Percentiles rank a stretch among this genome's conserved stretches.
Evolutionary conservation across 2,113 vertebrate species (phyloP).

Genomic region (Gymnarchus niloticus): DNA sequence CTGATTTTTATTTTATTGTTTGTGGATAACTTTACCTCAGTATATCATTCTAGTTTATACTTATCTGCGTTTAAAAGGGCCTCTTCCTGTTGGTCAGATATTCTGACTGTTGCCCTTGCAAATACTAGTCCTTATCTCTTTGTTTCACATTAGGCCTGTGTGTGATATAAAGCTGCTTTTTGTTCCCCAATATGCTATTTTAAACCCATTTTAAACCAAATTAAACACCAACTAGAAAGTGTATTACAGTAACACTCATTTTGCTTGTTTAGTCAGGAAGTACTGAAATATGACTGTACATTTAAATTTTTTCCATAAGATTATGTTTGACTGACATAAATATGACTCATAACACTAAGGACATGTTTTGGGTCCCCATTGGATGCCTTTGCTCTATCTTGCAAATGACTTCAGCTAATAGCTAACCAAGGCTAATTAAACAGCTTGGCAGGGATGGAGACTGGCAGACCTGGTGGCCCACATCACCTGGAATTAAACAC

Average conservation of each 20-base stretch:
- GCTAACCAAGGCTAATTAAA: background rate
- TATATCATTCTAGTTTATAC: background rate
- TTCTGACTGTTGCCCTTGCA: too few species aligned
- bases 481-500: background rate
- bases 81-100: background rate
- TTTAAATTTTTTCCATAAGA: background rate
- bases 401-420: background rate
- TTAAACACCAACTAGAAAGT: background rate
- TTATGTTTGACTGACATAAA: background rate
- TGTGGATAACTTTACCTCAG: background rate
- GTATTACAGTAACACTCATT: background rate
- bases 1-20: too few species aligned
- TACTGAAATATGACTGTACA: background rate
- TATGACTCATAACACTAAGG: background rate
- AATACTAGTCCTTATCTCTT: too few species aligned
- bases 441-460: background rate
- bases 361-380: background rate
- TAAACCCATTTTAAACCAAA: background rate
- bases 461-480: background rate
- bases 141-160: too few species aligned
- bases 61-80: background rate
- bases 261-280: background rate
- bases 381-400: background rate
- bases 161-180: too few species aligned
- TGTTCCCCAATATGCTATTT: background rate